Evolutionary conservation across 2,113 vertebrate species (phyloP).

Genomic region (Coregonus clupeaformis): DNA sequence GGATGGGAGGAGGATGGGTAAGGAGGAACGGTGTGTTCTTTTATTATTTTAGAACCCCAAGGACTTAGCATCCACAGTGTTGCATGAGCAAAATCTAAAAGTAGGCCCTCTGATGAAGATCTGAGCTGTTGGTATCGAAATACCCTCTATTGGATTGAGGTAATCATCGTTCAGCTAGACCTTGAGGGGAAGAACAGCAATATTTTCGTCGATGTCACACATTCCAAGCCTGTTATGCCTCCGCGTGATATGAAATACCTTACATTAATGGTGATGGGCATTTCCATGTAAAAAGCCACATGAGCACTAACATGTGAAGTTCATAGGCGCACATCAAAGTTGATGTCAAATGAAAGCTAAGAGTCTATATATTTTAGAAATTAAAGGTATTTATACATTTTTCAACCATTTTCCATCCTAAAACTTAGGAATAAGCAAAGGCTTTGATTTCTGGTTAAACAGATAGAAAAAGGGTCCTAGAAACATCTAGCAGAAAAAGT

Average conservation of each 20-base stretch:
- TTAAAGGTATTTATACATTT: no score
- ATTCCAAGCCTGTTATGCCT: slow-evolving; percentile 16
- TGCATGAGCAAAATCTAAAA: slow-evolving; percentile 19
- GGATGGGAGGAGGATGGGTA: slow-evolving; percentile 4
- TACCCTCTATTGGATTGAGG: slow-evolving; percentile 23
- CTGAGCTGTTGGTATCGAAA: background rate
- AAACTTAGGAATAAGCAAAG: no score
- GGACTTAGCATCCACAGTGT: slow-evolving; percentile 51
- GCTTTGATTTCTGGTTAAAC: no score
- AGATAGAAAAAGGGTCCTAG: no score
- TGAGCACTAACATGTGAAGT: no score
- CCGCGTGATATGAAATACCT: slow-evolving; percentile 4
- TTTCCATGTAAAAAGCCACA: no score
- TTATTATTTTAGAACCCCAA: slow-evolving; percentile 54
- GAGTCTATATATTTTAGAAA: no score
- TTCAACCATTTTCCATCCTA: no score
- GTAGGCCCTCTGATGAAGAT: background rate
- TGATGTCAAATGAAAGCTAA: no score
- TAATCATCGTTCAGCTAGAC: slow-evolving; percentile 32
- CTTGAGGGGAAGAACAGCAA: slow-evolving; percentile 2
- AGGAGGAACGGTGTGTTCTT: slow-evolving; percentile 35
- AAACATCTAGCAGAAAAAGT: no score
- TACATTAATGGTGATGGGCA: slow-evolving; percentile 17
- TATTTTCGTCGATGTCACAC: slow-evolving; percentile 19
- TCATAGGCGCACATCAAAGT: no score